Percentiles rank a stretch among this genome's conserved stretches.
These are phyloP conservation scores for Conchocele bisecta DNA, from an alignment of 2,888 invertebrate species.

Conservation along the genomic window DNA sequence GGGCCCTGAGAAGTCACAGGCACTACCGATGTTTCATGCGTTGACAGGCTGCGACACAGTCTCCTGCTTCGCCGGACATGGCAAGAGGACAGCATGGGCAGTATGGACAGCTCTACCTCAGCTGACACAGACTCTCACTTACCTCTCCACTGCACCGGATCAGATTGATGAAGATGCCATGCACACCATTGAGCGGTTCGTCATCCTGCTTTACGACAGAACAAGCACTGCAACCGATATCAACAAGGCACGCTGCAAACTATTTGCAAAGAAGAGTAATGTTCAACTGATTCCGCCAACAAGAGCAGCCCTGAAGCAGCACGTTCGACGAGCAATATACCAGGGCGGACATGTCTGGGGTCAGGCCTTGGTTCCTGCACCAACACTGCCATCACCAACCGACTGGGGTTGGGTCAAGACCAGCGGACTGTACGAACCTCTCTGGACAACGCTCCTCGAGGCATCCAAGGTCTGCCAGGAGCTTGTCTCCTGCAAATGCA, in stretches of 20 bases:
- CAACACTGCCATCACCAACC: background rate
- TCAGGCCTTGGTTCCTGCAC: background rate
- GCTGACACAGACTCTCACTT: background rate
- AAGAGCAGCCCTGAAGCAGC: background rate
- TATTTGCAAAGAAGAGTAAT: slow-evolving; percentile 17
- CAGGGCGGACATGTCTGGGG: slow-evolving; percentile 2
- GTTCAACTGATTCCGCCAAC: background rate
- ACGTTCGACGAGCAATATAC: background rate
- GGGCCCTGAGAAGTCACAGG: background rate
- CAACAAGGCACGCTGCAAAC: background rate
- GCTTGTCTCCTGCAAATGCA: slow-evolving; percentile 23
- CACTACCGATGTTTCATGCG: slow-evolving; percentile 7
- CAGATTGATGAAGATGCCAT: background rate
- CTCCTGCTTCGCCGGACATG: slow-evolving; percentile 4
- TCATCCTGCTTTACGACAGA: slow-evolving; percentile 1
- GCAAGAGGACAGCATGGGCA: slow-evolving; percentile 18
- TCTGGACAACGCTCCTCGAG: background rate
- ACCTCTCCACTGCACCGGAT: background rate
- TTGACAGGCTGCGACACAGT: slow-evolving; percentile 27
- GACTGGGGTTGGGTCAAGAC: background rate
- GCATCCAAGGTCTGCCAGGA: slow-evolving; percentile 13
- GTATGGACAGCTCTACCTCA: background rate
- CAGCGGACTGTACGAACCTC: background rate
- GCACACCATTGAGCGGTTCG: background rate
- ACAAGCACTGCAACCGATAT: background rate